phyloP scores from a whole-genome alignment of 35 echinoderm and acorn worm species.

The Apostichopus japonicus region DNA sequence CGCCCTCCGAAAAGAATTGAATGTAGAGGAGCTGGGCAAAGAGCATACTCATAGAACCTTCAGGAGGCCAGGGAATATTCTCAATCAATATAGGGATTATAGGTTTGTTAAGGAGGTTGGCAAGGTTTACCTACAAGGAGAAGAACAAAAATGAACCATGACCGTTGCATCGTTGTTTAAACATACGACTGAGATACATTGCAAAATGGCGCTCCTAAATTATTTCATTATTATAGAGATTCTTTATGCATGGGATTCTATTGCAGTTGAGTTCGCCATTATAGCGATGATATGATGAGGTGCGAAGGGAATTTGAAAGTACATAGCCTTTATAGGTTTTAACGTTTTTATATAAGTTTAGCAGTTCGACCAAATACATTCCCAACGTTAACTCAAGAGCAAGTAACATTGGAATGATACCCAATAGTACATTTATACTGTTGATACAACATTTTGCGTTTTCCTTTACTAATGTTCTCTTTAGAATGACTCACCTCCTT shows the following conservation, averaged over 20 bases:
- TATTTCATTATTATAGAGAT: not conserved
- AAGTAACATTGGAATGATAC: too few species aligned
- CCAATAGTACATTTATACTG: too few species aligned
- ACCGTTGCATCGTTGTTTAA: too few species aligned
- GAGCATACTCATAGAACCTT: conserved; percentile 98
- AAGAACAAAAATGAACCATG: not conserved
- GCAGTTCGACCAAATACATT: too few species aligned
- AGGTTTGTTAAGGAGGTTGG: conserved; percentile 96
- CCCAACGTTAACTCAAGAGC: too few species aligned
- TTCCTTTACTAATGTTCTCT: too few species aligned
- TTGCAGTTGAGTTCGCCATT: not conserved
- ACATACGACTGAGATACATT: too few species aligned
- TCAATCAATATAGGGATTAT: conserved; percentile 97
- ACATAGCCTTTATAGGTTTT: not conserved
- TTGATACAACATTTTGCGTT: too few species aligned
- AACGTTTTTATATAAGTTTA: too few species aligned
- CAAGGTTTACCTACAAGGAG: conserved; percentile 81
- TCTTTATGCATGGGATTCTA: too few species aligned
- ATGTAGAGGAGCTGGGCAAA: conserved; percentile 98
- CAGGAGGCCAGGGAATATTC: conserved; percentile 85
- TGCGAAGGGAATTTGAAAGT: too few species aligned
- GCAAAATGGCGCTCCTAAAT: not conserved
- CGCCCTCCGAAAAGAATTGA: conserved; percentile 82
- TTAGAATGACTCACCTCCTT: conserved; percentile 73
- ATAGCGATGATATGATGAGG: too few species aligned